Base-by-base conservation (phyloP, 2,888 invertebrate species). In the Drosophila hamatofila region DNA sequence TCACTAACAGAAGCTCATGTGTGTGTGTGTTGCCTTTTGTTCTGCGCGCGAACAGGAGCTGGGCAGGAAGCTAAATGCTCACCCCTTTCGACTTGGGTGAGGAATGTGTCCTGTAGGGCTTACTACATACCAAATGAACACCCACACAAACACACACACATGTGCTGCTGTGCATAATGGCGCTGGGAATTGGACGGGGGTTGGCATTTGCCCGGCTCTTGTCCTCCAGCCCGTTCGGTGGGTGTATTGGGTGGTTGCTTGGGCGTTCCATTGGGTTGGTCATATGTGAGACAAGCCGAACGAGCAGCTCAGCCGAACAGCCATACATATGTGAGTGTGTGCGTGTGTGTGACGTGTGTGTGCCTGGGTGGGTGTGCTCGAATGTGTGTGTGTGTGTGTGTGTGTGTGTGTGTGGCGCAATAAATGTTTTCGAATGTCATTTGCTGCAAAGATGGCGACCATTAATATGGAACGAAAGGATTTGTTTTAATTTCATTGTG, bases 391-490 rank as follows among this genome's bases (percentile, higher is more conserved):
- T 30, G 30, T 2, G 9, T 30, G 30, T 70, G 58, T 75, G 65
- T 71, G 74, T 72, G 71, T 74, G 74, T 67, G 58, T 76, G 66
- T 74, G 74, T 72, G 70, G 80, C 80, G 88, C 86, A 86, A 86
- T 86, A 86, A 86, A 85, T 86, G 86, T 90, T 86, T 86, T 86
- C 90, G 89, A 90, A 86, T 86, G 86, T 90, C 90, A 86, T 86
- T 86, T 86, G 88, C 86, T 75, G 85, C 90, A 87, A 86, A 86
- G 89, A 90, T 89, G 90, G 88, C 87, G 87, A 85, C 87, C 90
- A 89, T 87, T 87, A 87, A 87, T 90, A 90, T 87, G 90, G 75
- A 89, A 90, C 86, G 90, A 89, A 87, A 85, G 87, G 87, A 90
- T 87, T 87, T 90, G 87, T 90, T 87, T 87, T 87, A 87, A 87